Evolutionary conservation across 2,888 invertebrate species (phyloP).

Genomic region (Drosophila siamana): DNA sequence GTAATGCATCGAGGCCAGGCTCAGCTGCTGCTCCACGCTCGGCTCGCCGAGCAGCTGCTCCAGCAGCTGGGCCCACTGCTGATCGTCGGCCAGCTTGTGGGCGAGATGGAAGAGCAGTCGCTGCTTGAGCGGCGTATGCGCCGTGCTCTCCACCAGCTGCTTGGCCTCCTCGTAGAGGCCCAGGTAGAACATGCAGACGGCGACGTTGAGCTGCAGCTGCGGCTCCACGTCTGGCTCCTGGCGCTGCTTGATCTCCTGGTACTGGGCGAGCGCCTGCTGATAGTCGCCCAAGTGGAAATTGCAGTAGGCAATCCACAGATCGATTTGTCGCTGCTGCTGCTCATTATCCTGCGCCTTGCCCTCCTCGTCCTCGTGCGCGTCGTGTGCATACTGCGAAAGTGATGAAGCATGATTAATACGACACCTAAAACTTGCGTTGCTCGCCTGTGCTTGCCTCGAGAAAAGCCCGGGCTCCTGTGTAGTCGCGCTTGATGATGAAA

Average conservation of each 20-base stretch:
- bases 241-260: constrained; percentile 86
- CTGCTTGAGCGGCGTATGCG: constrained; percentile 89
- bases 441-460: constrained; percentile 91
- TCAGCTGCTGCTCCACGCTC: constrained; percentile 95
- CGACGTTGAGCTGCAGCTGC: constrained; percentile 91
- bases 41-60: constrained; percentile 92
- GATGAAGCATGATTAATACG: too few relatives aligned
- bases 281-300: constrained; percentile 98
- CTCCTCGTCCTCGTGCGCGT: constrained; percentile 57
- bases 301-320: constrained; percentile 97
- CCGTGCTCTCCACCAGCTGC: constrained; percentile 88
- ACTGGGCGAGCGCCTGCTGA: constrained; percentile 91
- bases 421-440: too few relatives aligned
- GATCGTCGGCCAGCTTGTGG: constrained; percentile 96
- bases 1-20: constrained; percentile 98
- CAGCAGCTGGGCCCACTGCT: constrained; percentile 92
- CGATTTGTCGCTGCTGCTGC: constrained; percentile 85
- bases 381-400: constrained; percentile 73
- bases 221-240: constrained; percentile 28
- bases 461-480: constrained; percentile 96
- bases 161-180: constrained; percentile 89
- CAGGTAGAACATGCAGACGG: constrained; percentile 97
- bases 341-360: constrained; percentile 55
- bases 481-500: constrained; percentile 95
- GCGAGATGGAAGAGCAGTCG: constrained; percentile 96